Evolutionary conservation across 2,113 vertebrate species (phyloP).

Genomic region (Proteles cristata): DNA sequence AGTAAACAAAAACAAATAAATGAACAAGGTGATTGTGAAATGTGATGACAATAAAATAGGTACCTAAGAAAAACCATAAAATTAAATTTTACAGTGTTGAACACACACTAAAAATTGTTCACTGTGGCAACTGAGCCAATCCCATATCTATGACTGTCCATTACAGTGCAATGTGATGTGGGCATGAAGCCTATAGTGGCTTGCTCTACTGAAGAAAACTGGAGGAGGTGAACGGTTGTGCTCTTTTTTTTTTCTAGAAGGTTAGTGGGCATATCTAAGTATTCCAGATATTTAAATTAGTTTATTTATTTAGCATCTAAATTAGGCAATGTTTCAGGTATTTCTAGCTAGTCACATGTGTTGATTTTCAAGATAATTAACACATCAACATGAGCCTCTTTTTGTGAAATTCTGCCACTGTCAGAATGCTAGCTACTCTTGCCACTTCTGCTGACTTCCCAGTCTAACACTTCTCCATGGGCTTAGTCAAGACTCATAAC

Average conservation of each 20-base stretch:
- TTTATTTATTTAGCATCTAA: conserved; percentile 17
- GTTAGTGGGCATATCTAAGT: not conserved
- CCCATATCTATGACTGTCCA: not conserved
- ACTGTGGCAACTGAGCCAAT: not conserved
- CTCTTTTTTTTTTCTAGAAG: not conserved
- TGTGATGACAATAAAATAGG: not conserved
- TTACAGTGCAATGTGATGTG: not conserved
- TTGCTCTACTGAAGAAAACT: conserved; percentile 13
- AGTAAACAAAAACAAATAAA: conserved; percentile 25
- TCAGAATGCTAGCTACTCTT: conserved; percentile 3
- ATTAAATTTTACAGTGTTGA: conserved; percentile 38
- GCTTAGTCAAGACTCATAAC: not conserved
- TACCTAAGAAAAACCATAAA: not conserved
- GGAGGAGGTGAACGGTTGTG: not conserved
- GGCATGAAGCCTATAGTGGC: not conserved
- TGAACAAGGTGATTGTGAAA: not conserved
- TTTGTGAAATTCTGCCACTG: not conserved
- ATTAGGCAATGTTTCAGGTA: conserved; percentile 17
- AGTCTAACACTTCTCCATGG: not conserved
- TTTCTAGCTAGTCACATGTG: conserved; percentile 42
- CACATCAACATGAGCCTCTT: conserved; percentile 30
- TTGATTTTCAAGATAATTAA: conserved; percentile 38
- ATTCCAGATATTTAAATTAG: conserved; percentile 3
- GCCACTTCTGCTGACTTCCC: not conserved
- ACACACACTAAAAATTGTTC: not conserved